Percentiles rank a stretch among this genome's conserved stretches.
These are phyloP conservation scores for Parauchenoglanis ngamensis DNA, from an alignment of 2,797 vertebrate genomes.

Conservation along the genomic window DNA sequence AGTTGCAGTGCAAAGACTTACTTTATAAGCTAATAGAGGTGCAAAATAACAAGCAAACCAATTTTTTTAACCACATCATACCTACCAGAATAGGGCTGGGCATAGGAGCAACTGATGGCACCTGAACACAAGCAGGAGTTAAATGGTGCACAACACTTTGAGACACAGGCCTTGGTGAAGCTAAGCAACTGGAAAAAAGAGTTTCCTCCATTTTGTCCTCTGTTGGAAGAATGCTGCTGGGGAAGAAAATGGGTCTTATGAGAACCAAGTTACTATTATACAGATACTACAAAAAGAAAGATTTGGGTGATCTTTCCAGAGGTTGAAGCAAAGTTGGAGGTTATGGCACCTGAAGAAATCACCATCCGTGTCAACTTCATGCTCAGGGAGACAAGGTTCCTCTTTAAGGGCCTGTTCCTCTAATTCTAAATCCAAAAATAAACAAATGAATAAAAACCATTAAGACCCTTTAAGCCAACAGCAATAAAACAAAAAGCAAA, in stretches of 20 bases:
- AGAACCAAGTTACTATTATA: not conserved
- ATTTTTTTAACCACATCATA: not conserved
- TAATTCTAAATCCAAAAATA: not conserved
- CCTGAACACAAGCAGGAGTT: constrained; percentile 15
- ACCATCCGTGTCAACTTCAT: not conserved
- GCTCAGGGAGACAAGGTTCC: not conserved
- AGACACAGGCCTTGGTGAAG: not conserved
- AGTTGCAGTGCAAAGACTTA: not conserved
- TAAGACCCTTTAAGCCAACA: not conserved
- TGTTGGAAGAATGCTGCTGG: constrained; percentile 23
- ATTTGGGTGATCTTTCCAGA: not conserved
- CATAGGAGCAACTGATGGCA: constrained; percentile 20
- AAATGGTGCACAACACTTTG: not conserved
- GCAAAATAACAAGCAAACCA: not conserved
- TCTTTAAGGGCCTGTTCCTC: constrained; percentile 53
- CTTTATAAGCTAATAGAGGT: not conserved
- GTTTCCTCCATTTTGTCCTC: not conserved
- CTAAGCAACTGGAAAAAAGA: constrained; percentile 18
- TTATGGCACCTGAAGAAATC: constrained; percentile 10
- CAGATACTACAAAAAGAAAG: too few species aligned
- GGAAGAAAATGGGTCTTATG: not conserved
- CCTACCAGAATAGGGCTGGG: constrained; percentile 32
- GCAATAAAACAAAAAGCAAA: not conserved
- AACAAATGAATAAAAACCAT: not conserved
- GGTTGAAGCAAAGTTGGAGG: too few species aligned